A percentile compares a stretch with the other conserved stretches of the same genome.
These are phyloP conservation scores for Tridacna gigas DNA, from an alignment of 2,888 invertebrate species.

Conservation along the genomic window DNA sequence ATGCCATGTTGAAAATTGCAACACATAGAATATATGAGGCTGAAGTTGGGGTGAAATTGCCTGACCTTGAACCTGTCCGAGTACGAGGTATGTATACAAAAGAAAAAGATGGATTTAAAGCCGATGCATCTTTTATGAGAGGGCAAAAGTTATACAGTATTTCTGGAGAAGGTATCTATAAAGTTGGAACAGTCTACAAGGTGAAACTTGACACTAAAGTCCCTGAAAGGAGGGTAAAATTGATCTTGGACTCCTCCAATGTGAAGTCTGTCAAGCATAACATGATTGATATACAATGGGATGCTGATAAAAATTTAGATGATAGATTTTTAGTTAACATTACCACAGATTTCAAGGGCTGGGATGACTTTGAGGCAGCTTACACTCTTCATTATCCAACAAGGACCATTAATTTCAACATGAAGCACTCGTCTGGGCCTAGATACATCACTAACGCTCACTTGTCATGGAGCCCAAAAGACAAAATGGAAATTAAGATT, in stretches of 20 bases:
- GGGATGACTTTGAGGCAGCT: constrained; percentile 62
- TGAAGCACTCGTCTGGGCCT: constrained; percentile 59
- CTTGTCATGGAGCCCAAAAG: constrained; percentile 68
- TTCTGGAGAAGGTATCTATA: constrained; percentile 31
- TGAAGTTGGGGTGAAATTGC: constrained; percentile 49
- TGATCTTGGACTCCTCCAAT: constrained; percentile 45
- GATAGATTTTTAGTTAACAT: constrained; percentile 60
- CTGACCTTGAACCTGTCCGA: constrained; percentile 49
- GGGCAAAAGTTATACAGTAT: constrained; percentile 53
- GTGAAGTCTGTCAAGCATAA: constrained; percentile 49
- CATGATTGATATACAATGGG: constrained; percentile 70
- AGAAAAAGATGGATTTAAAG: constrained; percentile 46
- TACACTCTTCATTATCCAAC: constrained; percentile 63
- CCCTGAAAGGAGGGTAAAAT: constrained; percentile 62
- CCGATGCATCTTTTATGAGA: constrained; percentile 45
- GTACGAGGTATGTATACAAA: constrained; percentile 39
- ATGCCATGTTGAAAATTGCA: constrained; percentile 54
- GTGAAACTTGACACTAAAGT: constrained; percentile 53
- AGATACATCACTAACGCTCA: constrained; percentile 62
- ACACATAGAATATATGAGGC: constrained; percentile 53
- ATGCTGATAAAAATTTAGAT: constrained; percentile 68
- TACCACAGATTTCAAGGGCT: constrained; percentile 52
- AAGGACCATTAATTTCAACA: constrained; percentile 51
- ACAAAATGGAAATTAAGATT: constrained; percentile 55
- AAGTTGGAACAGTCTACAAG: constrained; percentile 32